phyloP scores from a whole-genome alignment of 2,797 vertebrate genomes.

The Alca torda region DNA sequence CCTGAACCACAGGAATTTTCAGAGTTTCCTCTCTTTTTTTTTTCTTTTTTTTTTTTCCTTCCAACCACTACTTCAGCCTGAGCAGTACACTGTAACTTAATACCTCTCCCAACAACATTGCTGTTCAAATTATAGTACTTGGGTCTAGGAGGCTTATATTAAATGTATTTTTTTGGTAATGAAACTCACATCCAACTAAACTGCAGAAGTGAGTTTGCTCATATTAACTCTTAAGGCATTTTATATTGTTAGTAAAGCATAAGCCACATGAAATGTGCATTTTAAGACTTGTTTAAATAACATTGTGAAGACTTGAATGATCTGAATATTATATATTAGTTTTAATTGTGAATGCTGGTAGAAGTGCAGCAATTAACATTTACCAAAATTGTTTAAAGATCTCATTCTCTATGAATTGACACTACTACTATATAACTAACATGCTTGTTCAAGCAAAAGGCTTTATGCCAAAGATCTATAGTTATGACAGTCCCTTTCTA shows the following conservation, averaged over 20 bases:
- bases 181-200: background rate
- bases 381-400: background rate
- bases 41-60: background rate
- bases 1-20: conserved; percentile 74
- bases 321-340: background rate
- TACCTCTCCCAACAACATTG: conserved; percentile 46
- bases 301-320: background rate
- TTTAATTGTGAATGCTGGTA: background rate
- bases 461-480: background rate
- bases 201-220: background rate
- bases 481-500: background rate
- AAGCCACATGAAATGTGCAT: background rate
- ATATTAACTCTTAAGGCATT: background rate
- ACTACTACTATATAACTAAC: background rate
- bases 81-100: conserved; percentile 42
- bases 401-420: background rate
- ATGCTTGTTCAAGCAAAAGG: background rate
- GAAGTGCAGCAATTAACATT: background rate
- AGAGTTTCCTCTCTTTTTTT: conserved; percentile 61
- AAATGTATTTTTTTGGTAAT: conserved; percentile 36
- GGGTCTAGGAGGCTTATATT: conserved; percentile 27
- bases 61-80: conserved; percentile 46
- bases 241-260: background rate
- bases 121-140: conserved; percentile 60
- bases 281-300: background rate